Percentiles rank a stretch among this genome's conserved stretches.
These are phyloP conservation scores for Cyphomyrmex costatus DNA, from an alignment of 1,140 invertebrate genomes.

Conservation along the genomic window DNA sequence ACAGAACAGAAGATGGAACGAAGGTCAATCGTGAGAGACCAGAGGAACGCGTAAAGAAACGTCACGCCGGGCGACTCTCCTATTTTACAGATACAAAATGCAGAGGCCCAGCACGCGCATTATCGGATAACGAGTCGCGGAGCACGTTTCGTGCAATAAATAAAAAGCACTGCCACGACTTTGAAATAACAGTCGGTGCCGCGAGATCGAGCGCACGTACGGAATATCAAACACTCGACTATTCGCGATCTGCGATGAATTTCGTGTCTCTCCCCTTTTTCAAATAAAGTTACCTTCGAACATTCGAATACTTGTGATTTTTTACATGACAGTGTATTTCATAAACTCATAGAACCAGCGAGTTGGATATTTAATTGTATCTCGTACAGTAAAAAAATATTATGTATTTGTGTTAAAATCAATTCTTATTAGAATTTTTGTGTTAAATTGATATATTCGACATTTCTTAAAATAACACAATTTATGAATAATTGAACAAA, in stretches of 20 bases:
- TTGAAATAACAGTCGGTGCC: slow-evolving; percentile 36
- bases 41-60: neutral
- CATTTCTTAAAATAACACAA: too few species aligned
- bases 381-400: too few species aligned
- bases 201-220: slow-evolving; percentile 39
- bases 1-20: slow-evolving; percentile 26
- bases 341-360: too few species aligned
- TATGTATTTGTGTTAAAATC: too few species aligned
- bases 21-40: slow-evolving; percentile 27
- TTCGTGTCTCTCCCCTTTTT: neutral
- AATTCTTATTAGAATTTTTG: too few species aligned
- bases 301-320: slow-evolving; percentile 1
- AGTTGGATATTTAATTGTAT: too few species aligned
- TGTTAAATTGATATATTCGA: too few species aligned
- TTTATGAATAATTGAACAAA: too few species aligned
- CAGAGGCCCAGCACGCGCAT: neutral
- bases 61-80: neutral
- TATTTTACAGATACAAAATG: slow-evolving; percentile 1
- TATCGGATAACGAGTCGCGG: slow-evolving; percentile 32
- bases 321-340: neutral
- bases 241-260: slow-evolving; percentile 22
- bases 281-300: neutral
- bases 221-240: slow-evolving; percentile 35
- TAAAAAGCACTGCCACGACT: slow-evolving; percentile 23
- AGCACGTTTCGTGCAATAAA: slow-evolving; percentile 49